Evolutionary conservation across 1,140 invertebrate genomes (phyloP).

Genomic region (Acromyrmex echinatior): DNA sequence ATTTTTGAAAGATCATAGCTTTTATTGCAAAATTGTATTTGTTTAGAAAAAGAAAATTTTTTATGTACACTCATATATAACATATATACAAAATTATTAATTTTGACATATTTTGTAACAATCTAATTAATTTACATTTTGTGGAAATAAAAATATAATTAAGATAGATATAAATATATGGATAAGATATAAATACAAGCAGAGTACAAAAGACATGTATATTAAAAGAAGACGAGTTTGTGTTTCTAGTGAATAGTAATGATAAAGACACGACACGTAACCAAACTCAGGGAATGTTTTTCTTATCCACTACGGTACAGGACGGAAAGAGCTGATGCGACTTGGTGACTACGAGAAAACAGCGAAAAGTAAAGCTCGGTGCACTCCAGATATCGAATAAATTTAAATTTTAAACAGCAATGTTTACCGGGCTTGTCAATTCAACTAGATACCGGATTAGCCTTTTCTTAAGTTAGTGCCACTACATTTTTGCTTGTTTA

Average conservation of each 20-base stretch:
- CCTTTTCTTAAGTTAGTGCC: constrained; percentile 60
- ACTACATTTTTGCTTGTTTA: not conserved
- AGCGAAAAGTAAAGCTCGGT: constrained; percentile 46
- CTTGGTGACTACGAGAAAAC: constrained; percentile 34
- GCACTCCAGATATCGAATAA: constrained; percentile 69
- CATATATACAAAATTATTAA: not conserved
- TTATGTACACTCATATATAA: not conserved
- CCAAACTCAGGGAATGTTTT: constrained; percentile 68
- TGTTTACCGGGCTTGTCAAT: constrained; percentile 70
- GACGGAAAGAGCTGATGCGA: constrained; percentile 50
- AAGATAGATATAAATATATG: not conserved
- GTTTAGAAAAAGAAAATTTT: not conserved
- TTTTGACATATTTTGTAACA: not conserved
- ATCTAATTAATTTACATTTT: not conserved
- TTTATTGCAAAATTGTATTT: constrained; percentile 35
- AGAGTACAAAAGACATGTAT: constrained; percentile 39
- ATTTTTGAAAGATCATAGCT: not conserved
- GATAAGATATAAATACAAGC: not conserved
- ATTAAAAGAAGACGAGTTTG: constrained; percentile 37
- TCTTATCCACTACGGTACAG: constrained; percentile 68
- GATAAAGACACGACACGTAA: constrained; percentile 71
- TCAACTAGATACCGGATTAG: constrained; percentile 72
- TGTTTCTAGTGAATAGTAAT: constrained; percentile 37
- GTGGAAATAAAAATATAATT: not conserved
- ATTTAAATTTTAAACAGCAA: constrained; percentile 79